Evolutionary conservation across 92 coral and sea anemone genomes (phyloP).

Genomic region (Parazoanthus atlanticus): DNA sequence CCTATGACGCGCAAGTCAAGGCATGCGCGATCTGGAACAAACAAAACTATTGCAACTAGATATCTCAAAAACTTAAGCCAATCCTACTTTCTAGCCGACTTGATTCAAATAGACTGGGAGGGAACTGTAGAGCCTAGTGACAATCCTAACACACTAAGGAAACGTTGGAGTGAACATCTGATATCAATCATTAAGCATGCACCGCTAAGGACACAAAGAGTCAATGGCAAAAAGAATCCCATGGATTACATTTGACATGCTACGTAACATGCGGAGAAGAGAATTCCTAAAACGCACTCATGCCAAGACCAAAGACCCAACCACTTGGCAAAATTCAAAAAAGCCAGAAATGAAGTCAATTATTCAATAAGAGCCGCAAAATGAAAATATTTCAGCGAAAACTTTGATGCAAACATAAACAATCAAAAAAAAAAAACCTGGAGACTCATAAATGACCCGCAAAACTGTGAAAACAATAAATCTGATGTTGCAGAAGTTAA

Average conservation of each 20-base stretch:
- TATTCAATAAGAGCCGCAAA: background rate
- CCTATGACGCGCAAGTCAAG: too few relatives aligned
- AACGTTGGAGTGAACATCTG: background rate
- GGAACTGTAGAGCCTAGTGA: too few relatives aligned
- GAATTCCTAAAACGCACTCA: background rate
- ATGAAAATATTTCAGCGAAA: too few relatives aligned
- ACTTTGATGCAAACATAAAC: background rate
- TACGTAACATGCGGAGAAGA: background rate
- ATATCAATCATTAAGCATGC: background rate
- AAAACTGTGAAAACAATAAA: background rate
- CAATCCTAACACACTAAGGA: too few relatives aligned
- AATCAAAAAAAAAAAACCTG: background rate
- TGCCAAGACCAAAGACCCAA: background rate
- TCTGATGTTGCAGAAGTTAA: background rate
- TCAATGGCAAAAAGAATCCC: background rate
- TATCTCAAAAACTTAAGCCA: too few relatives aligned
- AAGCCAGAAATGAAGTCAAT: background rate
- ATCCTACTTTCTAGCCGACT: too few relatives aligned
- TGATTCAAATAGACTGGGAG: too few relatives aligned
- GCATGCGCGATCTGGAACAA: too few relatives aligned
- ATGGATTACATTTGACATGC: background rate
- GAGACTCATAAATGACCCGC: background rate
- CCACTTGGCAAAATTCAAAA: background rate
- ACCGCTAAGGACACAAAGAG: background rate
- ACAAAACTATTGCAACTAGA: too few relatives aligned